These are phyloP conservation scores for Nebria salina DNA, from an alignment of 2,888 invertebrate species.

Conservation along the genomic window DNA sequence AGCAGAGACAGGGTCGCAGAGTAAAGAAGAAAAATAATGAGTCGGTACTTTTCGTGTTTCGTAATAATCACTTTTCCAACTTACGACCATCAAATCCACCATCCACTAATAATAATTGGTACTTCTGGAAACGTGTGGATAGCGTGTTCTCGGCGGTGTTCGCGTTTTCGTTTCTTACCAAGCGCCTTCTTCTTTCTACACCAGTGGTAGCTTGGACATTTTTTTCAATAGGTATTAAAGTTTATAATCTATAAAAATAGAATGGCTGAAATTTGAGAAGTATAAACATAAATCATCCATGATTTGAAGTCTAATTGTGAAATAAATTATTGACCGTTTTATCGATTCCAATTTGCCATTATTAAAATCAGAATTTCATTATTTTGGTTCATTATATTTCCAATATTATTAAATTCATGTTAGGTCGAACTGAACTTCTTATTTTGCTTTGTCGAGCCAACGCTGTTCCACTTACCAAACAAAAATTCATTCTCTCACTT, in stretches of 20 bases:
- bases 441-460: background rate
- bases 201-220: too few relatives aligned
- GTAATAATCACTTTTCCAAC: conserved; percentile 46
- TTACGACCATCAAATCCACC: conserved; percentile 38
- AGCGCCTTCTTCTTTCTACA: background rate
- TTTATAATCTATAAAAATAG: too few relatives aligned
- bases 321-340: too few relatives aligned
- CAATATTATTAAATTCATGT: background rate
- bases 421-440: background rate
- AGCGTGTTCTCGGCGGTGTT: conserved; percentile 24
- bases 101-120: conserved; percentile 45
- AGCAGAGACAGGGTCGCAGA: conserved; percentile 3
- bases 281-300: too few relatives aligned
- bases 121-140: conserved; percentile 42
- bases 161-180: background rate
- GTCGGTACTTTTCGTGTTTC: conserved; percentile 39
- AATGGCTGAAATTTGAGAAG: too few relatives aligned
- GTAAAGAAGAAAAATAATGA: conserved; percentile 36
- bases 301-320: too few relatives aligned
- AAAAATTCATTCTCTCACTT: conserved; percentile 8
- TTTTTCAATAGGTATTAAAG: too few relatives aligned
- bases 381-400: background rate
- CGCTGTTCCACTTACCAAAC: conserved; percentile 1
- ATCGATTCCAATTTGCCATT: too few relatives aligned
- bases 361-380: too few relatives aligned